These are phyloP conservation scores for Coreoperca whiteheadi DNA, from an alignment of 2,113 vertebrate genomes.

Conservation along the genomic window DNA sequence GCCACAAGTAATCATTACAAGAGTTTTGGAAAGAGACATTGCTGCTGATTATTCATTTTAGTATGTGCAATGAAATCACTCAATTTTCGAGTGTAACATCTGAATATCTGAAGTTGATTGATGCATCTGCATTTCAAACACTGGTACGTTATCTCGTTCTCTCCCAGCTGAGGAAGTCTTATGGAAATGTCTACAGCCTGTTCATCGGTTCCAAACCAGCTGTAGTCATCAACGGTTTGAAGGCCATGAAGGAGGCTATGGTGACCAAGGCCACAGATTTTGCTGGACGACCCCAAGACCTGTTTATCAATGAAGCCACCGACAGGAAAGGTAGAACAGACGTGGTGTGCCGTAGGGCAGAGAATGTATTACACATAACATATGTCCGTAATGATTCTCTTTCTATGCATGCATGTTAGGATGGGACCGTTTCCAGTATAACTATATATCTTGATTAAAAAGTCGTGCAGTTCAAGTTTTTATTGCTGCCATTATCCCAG, in stretches of 20 bases:
- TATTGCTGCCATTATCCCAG: neutral
- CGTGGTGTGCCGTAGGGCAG: neutral
- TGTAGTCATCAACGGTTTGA: constrained; percentile 69
- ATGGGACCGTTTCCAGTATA: neutral
- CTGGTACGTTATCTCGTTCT: neutral
- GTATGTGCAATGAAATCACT: no score
- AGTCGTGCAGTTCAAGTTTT: neutral
- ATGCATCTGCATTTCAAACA: constrained; percentile 16
- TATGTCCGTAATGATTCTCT: neutral
- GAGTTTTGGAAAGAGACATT: neutral
- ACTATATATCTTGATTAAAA: neutral
- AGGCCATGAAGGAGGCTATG: constrained; percentile 77
- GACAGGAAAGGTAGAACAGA: constrained; percentile 58
- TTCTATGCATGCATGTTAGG: neutral
- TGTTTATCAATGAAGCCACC: constrained; percentile 55
- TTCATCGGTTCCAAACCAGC: constrained; percentile 73
- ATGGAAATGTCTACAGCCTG: constrained; percentile 80
- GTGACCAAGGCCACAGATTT: constrained; percentile 74
- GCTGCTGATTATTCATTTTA: neutral
- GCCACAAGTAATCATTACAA: no score
- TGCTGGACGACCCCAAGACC: constrained; percentile 78
- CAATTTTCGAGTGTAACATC: neutral
- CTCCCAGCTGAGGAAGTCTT: constrained; percentile 71
- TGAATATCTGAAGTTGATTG: neutral
- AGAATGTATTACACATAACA: neutral